Evolutionary conservation across 23 tunicate genomes (phyloP), one percentile per base, ranked within the genome.

Genomic region (Aplidium turbinatum): DNA sequence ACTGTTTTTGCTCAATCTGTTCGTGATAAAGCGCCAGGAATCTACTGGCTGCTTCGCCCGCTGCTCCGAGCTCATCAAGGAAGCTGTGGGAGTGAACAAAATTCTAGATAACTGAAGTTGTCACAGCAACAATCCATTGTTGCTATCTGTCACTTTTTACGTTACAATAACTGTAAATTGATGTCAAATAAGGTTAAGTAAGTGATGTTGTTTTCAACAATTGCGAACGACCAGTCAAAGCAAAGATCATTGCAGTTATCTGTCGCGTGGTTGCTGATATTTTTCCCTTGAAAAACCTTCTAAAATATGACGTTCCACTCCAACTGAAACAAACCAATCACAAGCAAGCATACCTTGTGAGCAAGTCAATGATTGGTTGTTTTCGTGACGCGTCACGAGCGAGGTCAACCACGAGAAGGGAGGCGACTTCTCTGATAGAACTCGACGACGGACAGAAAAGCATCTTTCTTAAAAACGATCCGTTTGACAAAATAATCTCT

Each of bases 341-440:
- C n/a, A n/a, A 20, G n/a, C 7, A 56, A 56, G n/a, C 42, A 3
- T n/a, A 85, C 91, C 91, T 84, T 25, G 97, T 79, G 4, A 91
- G 86, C 57, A 79, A 33, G 36, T 84, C 91, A 31, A 91, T 66
- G 29, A 84, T 73, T 45, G 79, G 82, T 22, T 82, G 86, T 47
- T 84, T 86, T 27, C 88, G 65, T 11, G 79, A 40, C 13, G 80
- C 30, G 57, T 81, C 78, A 19, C 58, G 72, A 0, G 95, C 78
- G 13, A 87, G 58, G 40, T 77, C 82, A 27, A 66, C 78, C n/a
- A 94, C 73, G 30, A 94, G 64, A 29, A 65, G 33, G 57, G 96
- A 87, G 0, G 95, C 99, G 7, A 78, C 94, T 77, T 80, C 69
- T 5, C 99, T 72, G n/a, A 87, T 83, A 23, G 94, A 94, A 22